These are phyloP conservation scores for Mellivora capensis DNA, from an alignment of 2,113 vertebrate species.

Conservation along the genomic window DNA sequence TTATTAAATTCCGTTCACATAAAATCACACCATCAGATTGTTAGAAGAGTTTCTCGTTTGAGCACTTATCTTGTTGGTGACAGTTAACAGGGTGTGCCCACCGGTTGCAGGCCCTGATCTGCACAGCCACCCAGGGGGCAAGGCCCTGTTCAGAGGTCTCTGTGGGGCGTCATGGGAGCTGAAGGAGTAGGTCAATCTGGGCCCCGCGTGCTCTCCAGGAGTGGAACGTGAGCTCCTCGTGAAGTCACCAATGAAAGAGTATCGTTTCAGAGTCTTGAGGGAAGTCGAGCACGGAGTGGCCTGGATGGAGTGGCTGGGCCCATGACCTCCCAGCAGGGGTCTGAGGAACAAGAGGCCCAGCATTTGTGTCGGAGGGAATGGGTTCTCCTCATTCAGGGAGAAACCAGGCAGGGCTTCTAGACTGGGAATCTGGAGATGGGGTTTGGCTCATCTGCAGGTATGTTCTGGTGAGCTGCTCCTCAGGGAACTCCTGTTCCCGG, in stretches of 20 bases:
- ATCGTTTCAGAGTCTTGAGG: rapidly evolving
- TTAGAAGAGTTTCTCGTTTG: background rate
- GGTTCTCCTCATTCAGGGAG: background rate
- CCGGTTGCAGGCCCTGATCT: rapidly evolving
- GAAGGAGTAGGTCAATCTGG: rapidly evolving
- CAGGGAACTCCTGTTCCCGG: background rate
- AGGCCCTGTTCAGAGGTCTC: background rate
- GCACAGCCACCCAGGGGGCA: rapidly evolving
- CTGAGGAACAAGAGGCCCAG: background rate
- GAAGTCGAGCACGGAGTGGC: background rate
- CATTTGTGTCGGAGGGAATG: rapidly evolving
- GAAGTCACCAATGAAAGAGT: background rate
- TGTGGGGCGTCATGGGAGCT: rapidly evolving
- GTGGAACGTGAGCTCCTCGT: rapidly evolving
- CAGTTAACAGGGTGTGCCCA: rapidly evolving
- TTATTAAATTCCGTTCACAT: background rate
- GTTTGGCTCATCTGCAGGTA: background rate
- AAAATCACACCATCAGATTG: background rate
- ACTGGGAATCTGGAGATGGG: background rate
- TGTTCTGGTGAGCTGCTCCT: background rate
- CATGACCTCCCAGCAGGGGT: too few species aligned
- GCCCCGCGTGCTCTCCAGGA: too few species aligned
- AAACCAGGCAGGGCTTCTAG: too few species aligned
- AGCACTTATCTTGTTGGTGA: background rate
- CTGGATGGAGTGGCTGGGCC: too few species aligned